A percentile compares a stretch with the other conserved stretches of the same genome.
phyloP scores from a whole-genome alignment of 1,140 invertebrate species.

The Helicoverpa zea region DNA sequence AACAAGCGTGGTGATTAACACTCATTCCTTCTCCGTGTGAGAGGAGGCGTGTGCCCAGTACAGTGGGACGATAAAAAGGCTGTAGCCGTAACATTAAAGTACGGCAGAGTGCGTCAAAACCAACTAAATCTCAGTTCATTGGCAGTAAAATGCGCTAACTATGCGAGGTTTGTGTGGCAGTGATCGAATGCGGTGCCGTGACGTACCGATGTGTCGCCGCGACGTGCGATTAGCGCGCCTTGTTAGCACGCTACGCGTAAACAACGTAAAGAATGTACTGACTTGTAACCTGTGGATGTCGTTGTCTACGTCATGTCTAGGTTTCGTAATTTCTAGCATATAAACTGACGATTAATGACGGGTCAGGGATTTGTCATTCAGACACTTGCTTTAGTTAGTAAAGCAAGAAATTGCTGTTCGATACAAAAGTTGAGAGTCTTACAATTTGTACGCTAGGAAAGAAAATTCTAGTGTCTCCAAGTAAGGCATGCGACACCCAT shows the following conservation, averaged over 20 bases:
- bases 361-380: too few species aligned
- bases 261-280: not conserved
- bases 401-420: too few species aligned
- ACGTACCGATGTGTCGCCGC: slow-evolving; percentile 21
- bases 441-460: not conserved
- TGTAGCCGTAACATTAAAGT: not conserved
- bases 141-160: slow-evolving; percentile 17
- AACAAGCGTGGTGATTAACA: too few species aligned
- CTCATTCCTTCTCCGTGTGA: too few species aligned
- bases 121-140: slow-evolving; percentile 8
- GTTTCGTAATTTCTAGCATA: not conserved
- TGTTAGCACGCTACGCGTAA: slow-evolving; percentile 2
- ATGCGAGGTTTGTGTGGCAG: not conserved
- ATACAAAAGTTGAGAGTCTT: not conserved
- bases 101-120: not conserved
- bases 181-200: slow-evolving; percentile 16
- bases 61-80: too few species aligned
- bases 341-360: too few species aligned
- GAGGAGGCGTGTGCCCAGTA: too few species aligned
- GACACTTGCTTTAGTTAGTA: too few species aligned
- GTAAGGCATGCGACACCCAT: slow-evolving; percentile 7
- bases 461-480: too few species aligned
- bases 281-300: not conserved
- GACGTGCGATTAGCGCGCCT: slow-evolving; percentile 36
- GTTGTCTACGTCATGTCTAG: not conserved